Base-by-base conservation (phyloP, 2,888 invertebrate genomes). In the Sacculina carcini region DNA sequence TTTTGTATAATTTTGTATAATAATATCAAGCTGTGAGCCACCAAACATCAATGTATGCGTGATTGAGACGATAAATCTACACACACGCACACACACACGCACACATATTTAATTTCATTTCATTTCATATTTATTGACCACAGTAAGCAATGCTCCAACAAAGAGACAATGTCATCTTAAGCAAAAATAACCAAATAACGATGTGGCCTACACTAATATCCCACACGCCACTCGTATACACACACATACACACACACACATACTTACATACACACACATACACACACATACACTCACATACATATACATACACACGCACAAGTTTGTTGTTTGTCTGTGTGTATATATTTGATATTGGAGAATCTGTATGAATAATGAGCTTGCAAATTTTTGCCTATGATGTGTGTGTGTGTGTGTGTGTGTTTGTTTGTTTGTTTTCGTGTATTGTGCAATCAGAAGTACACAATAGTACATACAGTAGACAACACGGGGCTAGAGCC, bases 31-130 rank as follows among this genome's bases (percentile, higher is more conserved):
- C n/a, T n/a, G n/a, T n/a, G n/a, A n/a, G n/a, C n/a, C n/a, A n/a
- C n/a, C n/a, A n/a, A n/a, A n/a, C n/a, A n/a, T n/a, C n/a, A n/a
- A n/a, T n/a, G n/a, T n/a, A n/a, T n/a, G 38, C 38, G 19, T 5
- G 19, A 16, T 67, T 7, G 38, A 16, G 19, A 36, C 16, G 16
- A 36, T 36, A 36, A 16, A 36, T 36, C 16, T 36, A 36, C 19
- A 36, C 19, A 36, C 19, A 36, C 19, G 19, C 19, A 36, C 19
- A 36, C 19, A 36, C 19, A 36, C 19, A 36, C 19, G 19, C 19
- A 36, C 19, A 36, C 19, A 36, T 36, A 36, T 36, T 16, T 36
- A 36, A 16, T 16, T 36, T 16, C 3, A 36, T 36, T 16, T 36
- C 16, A 16, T 16, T 36, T 16, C 3, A 36, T 36, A 36, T 36